A percentile compares a stretch with the other conserved stretches of the same genome.
These are phyloP conservation scores for Diploscapter pachys DNA, from an alignment of 1,140 invertebrate genomes.

Conservation along the genomic window DNA sequence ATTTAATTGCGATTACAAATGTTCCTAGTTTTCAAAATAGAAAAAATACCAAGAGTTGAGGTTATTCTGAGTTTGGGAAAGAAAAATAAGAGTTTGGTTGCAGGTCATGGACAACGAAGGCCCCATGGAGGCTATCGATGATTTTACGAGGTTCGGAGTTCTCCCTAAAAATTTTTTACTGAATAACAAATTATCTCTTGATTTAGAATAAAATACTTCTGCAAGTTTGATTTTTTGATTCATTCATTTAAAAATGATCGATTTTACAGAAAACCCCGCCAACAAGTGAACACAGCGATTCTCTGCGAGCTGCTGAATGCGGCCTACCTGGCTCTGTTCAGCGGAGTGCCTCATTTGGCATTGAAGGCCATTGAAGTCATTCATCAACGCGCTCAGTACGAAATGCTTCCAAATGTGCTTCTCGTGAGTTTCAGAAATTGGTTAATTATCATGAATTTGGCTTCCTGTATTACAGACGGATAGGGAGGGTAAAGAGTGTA, in stretches of 20 bases:
- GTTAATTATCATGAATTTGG: neutral
- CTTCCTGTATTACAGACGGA: neutral
- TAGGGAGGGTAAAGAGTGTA: neutral
- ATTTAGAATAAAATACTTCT: too few relatives aligned
- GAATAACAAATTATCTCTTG: too few relatives aligned
- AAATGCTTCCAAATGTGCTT: slow-evolving; percentile 52
- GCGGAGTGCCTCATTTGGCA: slow-evolving; percentile 51
- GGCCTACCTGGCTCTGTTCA: slow-evolving; percentile 52
- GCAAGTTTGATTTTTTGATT: too few relatives aligned
- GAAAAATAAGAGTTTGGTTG: too few relatives aligned
- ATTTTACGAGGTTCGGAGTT: slow-evolving; percentile 22
- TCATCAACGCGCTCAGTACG: slow-evolving; percentile 53
- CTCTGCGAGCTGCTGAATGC: slow-evolving; percentile 50
- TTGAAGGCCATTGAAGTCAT: slow-evolving; percentile 53
- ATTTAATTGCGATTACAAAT: too few relatives aligned
- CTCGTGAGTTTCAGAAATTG: slow-evolving; percentile 34
- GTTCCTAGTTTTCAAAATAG: too few relatives aligned
- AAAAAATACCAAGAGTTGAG: too few relatives aligned
- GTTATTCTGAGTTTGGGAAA: too few relatives aligned
- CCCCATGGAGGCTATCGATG: slow-evolving; percentile 26
- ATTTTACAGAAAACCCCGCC: slow-evolving; percentile 29
- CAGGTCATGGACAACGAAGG: slow-evolving; percentile 29
- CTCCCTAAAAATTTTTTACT: neutral
- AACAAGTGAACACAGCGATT: slow-evolving; percentile 45
- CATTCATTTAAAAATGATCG: too few relatives aligned